A percentile compares a stretch with the other conserved stretches of the same genome.
These are phyloP conservation scores for Cosmorhoe ocellata DNA, from an alignment of 2,888 invertebrate species.

Conservation along the genomic window DNA sequence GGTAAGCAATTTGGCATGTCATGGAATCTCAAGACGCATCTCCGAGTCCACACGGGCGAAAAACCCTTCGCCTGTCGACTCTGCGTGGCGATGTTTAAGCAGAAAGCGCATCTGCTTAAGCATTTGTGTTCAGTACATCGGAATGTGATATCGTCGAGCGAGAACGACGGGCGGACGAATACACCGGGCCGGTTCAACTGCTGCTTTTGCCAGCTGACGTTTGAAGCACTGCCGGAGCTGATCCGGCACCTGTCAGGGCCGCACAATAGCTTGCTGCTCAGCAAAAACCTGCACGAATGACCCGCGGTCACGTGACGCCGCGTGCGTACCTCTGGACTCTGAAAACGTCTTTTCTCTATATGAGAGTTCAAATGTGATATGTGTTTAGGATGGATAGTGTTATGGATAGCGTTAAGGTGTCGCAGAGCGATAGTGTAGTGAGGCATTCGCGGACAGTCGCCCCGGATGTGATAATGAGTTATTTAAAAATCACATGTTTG, in stretches of 20 bases:
- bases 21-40: slow-evolving; percentile 95
- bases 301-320: slow-evolving; percentile 65
- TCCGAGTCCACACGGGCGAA: slow-evolving; percentile 93
- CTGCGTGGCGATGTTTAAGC: slow-evolving; percentile 96
- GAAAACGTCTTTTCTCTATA: slow-evolving; percentile 65
- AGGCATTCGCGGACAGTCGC: slow-evolving; percentile 60
- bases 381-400: slow-evolving; percentile 73
- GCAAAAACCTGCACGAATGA: slow-evolving; percentile 93
- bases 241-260: slow-evolving; percentile 94
- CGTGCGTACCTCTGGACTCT: slow-evolving; percentile 69
- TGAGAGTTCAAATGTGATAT: slow-evolving; percentile 81
- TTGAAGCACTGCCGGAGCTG: slow-evolving; percentile 92
- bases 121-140: slow-evolving; percentile 95
- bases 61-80: slow-evolving; percentile 94
- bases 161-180: slow-evolving; percentile 85
- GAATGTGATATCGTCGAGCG: slow-evolving; percentile 92
- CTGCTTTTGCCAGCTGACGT: slow-evolving; percentile 93
- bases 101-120: slow-evolving; percentile 93
- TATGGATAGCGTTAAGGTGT: slow-evolving; percentile 71
- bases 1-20: slow-evolving; percentile 96
- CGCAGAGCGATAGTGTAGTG: slow-evolving; percentile 78
- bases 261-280: slow-evolving; percentile 92
- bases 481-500: slow-evolving; percentile 71
- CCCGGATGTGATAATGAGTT: slow-evolving; percentile 64
- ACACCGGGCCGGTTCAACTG: slow-evolving; percentile 89